phyloP scores from a whole-genome alignment of 2,113 vertebrate genomes.

The Dicrurus megarhynchus region DNA sequence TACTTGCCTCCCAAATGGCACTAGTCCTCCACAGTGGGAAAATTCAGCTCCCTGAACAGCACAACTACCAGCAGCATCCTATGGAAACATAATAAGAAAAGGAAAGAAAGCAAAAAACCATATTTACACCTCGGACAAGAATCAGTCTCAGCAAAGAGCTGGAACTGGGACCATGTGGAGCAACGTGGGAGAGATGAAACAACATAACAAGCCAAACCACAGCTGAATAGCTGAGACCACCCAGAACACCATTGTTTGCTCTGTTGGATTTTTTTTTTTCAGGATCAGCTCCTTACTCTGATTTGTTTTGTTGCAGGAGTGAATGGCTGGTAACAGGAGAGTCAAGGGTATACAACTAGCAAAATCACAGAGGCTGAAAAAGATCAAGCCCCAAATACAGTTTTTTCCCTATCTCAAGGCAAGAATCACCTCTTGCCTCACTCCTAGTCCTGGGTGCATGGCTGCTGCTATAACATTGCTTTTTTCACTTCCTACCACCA shows the following conservation, averaged over 20 bases:
- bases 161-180: background rate
- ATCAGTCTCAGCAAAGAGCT: background rate
- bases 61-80: background rate
- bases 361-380: background rate
- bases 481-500: background rate
- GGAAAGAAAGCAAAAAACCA: no score
- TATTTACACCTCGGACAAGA: background rate
- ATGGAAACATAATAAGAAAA: background rate
- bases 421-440: background rate
- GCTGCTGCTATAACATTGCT: background rate
- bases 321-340: background rate
- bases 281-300: background rate
- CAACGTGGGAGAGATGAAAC: background rate
- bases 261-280: background rate
- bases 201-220: background rate
- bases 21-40: background rate
- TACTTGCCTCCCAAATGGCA: background rate
- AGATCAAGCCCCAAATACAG: background rate
- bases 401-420: background rate
- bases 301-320: background rate
- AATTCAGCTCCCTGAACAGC: background rate
- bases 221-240: background rate
- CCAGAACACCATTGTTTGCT: background rate
- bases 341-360: background rate
- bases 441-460: background rate